phyloP scores from a whole-genome alignment of 2,888 invertebrate genomes.

The Lithophane semibrunnea region DNA sequence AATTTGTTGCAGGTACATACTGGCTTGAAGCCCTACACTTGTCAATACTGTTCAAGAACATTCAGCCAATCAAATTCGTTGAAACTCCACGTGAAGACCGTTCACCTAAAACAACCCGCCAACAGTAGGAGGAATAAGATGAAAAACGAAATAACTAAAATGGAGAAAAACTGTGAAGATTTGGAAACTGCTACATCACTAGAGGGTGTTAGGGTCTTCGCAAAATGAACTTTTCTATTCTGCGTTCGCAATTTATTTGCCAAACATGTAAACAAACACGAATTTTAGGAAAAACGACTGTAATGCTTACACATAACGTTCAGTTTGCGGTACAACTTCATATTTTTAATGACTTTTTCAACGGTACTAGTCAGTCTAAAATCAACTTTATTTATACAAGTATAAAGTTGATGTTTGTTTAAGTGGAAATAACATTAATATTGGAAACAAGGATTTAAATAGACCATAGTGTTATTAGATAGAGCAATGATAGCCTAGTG shows the following conservation, averaged over 20 bases:
- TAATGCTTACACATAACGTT: background rate
- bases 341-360: background rate
- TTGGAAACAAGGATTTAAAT: too few relatives aligned
- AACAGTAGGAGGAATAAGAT: slow-evolving; percentile 59
- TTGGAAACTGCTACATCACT: slow-evolving; percentile 22
- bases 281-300: background rate
- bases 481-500: too few relatives aligned
- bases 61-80: slow-evolving; percentile 85
- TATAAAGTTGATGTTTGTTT: too few relatives aligned
- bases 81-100: slow-evolving; percentile 79
- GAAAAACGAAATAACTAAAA: slow-evolving; percentile 32
- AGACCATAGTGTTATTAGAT: too few relatives aligned
- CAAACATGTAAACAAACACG: background rate
- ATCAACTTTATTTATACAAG: too few relatives aligned
- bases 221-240: background rate
- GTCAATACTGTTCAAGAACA: slow-evolving; percentile 79
- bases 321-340: too few relatives aligned
- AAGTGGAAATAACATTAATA: too few relatives aligned
- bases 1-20: slow-evolving; percentile 79
- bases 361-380: too few relatives aligned
- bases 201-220: slow-evolving; percentile 20
- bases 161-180: slow-evolving; percentile 43
- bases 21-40: slow-evolving; percentile 82
- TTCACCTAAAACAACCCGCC: slow-evolving; percentile 79
- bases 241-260: background rate